A percentile compares a stretch with the other conserved stretches of the same genome.
These are phyloP conservation scores for Eudasyphora cyanicolor DNA, from an alignment of 2,888 invertebrate genomes.

Conservation along the genomic window DNA sequence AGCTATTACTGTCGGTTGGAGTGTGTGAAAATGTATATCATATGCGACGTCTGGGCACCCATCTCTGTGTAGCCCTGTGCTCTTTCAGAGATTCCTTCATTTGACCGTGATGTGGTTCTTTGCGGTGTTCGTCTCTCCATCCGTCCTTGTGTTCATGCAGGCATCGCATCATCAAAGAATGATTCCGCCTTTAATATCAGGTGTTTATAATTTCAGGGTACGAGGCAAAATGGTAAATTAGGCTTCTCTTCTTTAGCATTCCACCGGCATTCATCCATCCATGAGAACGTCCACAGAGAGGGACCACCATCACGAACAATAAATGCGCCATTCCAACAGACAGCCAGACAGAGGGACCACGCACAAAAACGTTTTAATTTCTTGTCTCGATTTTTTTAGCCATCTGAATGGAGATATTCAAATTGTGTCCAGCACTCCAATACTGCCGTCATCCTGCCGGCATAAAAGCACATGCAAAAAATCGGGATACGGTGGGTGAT, in stretches of 20 bases:
- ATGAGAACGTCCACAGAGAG: not conserved
- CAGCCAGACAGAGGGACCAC: not conserved
- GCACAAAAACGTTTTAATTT: constrained; percentile 36
- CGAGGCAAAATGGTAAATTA: constrained; percentile 27
- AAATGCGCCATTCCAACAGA: not conserved
- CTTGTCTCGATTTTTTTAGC: not conserved
- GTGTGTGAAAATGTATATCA: constrained; percentile 19
- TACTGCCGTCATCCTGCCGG: not conserved
- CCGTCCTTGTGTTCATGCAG: not conserved
- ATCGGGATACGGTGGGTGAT: not conserved
- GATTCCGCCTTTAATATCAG: constrained; percentile 34
- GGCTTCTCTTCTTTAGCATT: constrained; percentile 26
- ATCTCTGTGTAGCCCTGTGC: not conserved
- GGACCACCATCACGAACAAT: not conserved
- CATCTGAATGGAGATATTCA: not conserved
- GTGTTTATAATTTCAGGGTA: constrained; percentile 36
- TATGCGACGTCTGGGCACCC: not conserved
- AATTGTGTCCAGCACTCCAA: constrained; percentile 12
- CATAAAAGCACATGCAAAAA: not conserved
- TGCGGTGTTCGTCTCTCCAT: not conserved
- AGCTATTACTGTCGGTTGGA: constrained; percentile 23
- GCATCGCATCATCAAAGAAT: constrained; percentile 6
- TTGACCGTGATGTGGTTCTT: too few species aligned
- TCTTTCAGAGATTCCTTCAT: not conserved
- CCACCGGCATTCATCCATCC: not conserved